These are phyloP conservation scores for Archegozetes longisetosus DNA, from an alignment of 1,140 invertebrate species.

Conservation along the genomic window DNA sequence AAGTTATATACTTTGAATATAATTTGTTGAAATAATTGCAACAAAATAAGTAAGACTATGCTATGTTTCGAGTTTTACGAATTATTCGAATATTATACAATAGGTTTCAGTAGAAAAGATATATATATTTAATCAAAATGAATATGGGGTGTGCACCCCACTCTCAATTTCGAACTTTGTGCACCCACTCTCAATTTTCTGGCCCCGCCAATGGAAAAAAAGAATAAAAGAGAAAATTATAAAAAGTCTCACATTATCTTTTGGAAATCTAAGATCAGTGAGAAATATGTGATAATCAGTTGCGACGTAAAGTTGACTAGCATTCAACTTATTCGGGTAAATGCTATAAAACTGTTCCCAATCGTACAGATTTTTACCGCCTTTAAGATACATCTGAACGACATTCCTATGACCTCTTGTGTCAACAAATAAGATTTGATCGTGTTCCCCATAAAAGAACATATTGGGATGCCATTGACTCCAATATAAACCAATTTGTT, in stretches of 20 bases:
- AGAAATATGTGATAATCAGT: background rate
- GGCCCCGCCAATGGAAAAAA: too few species aligned
- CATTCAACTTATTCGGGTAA: background rate
- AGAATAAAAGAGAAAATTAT: background rate
- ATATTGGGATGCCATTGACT: background rate
- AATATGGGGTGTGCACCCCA: too few species aligned
- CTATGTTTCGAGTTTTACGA: too few species aligned
- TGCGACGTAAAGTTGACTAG: background rate
- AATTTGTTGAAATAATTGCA: too few species aligned
- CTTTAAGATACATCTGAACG: background rate
- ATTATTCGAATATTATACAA: too few species aligned
- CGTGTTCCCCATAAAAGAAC: background rate
- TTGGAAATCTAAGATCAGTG: background rate
- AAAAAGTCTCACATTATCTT: background rate
- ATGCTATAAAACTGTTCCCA: background rate
- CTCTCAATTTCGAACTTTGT: too few species aligned
- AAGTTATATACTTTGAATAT: too few species aligned
- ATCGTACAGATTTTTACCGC: background rate
- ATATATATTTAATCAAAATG: too few species aligned
- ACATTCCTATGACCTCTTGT: background rate
- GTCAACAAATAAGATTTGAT: background rate
- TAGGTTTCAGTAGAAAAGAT: too few species aligned
- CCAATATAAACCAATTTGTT: background rate
- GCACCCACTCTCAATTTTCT: too few species aligned
- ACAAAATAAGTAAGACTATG: too few species aligned